Base-by-base conservation (phyloP, 1,140 invertebrate genomes). In the Drosophila repletoides region DNA sequence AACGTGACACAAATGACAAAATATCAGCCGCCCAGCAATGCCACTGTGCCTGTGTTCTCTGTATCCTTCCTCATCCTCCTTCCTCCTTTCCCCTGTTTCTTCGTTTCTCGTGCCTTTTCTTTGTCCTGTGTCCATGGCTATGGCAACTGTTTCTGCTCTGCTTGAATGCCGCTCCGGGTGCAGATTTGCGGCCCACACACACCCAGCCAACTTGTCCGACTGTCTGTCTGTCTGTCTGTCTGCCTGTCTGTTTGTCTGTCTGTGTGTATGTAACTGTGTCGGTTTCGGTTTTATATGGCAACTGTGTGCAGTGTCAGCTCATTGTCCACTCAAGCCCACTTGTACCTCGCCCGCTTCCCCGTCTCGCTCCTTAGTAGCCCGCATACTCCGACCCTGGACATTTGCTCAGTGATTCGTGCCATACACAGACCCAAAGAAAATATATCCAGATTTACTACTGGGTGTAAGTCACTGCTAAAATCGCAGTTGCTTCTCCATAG, bases 1-100 rank as follows among this genome's bases (percentile, higher is more conserved):
- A 84, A 84, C 79, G 79, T 84, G 79, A 84, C 79, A 84, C 71
- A 84, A 84, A 84, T 84, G 79, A 84, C 79, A 84, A 84, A 84
- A 86, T 84, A 84, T 84, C 80, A 79, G 81, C 65, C 43, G 58
- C 43, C 41, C 68, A 56, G 53, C 76, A 76, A 71, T 71, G 68
- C 56, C 55, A 74, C 61, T 58, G 51, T 55, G 41, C 63, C 52
- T 19, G 7, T 40, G 21, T 15, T 17, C 36, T n/a, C 51, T 26
- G 5, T 4, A 5, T 28, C 15, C 48, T 59, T 19, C 31, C n/a
- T 28, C 26, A 9, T n/a, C 33, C 14, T 5, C 15, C 33, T 34
- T 6, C 28, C 17, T 29, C 19, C 51, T 55, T 66, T 45, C 56
- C 46, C 45, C 49, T 36, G 41, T 56, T n/a, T 26, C 59, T 40